phyloP scores from a whole-genome alignment of 2,113 vertebrate species.

The Capreolus pygargus region DNA sequence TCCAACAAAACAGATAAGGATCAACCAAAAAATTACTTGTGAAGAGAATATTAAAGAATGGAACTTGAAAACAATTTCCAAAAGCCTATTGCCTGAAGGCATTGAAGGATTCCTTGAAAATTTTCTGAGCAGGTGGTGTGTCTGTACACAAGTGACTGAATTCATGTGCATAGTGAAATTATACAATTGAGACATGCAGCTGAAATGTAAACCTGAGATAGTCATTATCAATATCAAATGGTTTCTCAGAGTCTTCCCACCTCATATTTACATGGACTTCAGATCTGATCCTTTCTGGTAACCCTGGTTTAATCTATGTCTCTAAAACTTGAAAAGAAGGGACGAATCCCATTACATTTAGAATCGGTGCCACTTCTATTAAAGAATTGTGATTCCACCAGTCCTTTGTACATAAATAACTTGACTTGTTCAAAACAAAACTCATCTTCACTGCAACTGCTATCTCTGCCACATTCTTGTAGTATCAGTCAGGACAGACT shows the following conservation, averaged over 20 bases:
- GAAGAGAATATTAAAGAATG: slow-evolving; percentile 13
- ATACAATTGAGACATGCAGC: background rate
- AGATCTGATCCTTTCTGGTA: background rate
- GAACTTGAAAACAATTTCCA: slow-evolving; percentile 2
- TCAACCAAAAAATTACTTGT: slow-evolving; percentile 11
- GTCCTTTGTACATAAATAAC: background rate
- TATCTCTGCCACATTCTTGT: background rate
- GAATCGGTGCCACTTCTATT: background rate
- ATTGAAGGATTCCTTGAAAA: background rate
- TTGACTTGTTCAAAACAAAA: background rate
- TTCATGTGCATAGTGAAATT: background rate
- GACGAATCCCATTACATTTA: background rate
- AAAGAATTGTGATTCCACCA: background rate
- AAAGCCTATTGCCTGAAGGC: background rate
- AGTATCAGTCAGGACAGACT: background rate
- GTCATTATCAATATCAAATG: background rate
- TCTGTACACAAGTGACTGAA: background rate
- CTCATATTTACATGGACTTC: background rate
- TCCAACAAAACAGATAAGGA: slow-evolving; percentile 45
- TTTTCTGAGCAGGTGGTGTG: background rate
- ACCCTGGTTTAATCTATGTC: background rate
- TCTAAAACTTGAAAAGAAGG: background rate
- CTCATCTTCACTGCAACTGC: background rate
- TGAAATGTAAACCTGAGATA: background rate
- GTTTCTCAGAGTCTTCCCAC: background rate